Evolutionary conservation across 1,140 invertebrate genomes (phyloP).

Genomic region (Tetraneura akinire): DNA sequence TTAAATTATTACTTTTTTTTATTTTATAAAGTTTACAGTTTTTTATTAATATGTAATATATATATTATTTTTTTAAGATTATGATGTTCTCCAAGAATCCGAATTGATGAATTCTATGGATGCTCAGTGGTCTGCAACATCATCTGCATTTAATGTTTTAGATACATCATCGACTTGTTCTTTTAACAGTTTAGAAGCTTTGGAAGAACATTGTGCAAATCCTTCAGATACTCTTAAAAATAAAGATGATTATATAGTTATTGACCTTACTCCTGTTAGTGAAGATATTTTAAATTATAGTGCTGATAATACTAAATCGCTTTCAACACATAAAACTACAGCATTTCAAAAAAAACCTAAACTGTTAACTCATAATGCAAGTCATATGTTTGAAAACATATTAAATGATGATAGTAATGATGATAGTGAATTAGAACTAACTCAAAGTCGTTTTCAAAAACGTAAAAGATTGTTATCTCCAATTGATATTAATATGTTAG

Average conservation of each 20-base stretch:
- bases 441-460: slow-evolving; percentile 11
- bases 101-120: neutral
- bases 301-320: neutral
- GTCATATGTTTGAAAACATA: slow-evolving; percentile 23
- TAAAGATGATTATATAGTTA: slow-evolving; percentile 32
- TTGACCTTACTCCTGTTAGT: neutral
- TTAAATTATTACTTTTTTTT: too few relatives aligned
- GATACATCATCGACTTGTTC: neutral
- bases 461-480: neutral
- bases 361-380: neutral
- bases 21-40: too few relatives aligned
- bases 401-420: slow-evolving; percentile 5
- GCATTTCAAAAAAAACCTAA: slow-evolving; percentile 26
- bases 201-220: slow-evolving; percentile 18
- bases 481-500: too few relatives aligned
- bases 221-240: slow-evolving; percentile 12
- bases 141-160: slow-evolving; percentile 10
- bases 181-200: neutral
- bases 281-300: neutral
- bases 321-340: neutral
- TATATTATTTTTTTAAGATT: slow-evolving; percentile 18
- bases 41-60: neutral
- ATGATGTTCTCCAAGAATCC: neutral
- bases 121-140: slow-evolving; percentile 21
- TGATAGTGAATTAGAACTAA: slow-evolving; percentile 27